phyloP scores from a whole-genome alignment of 2,797 vertebrate genomes.

The Phoeniculus purpureus region DNA sequence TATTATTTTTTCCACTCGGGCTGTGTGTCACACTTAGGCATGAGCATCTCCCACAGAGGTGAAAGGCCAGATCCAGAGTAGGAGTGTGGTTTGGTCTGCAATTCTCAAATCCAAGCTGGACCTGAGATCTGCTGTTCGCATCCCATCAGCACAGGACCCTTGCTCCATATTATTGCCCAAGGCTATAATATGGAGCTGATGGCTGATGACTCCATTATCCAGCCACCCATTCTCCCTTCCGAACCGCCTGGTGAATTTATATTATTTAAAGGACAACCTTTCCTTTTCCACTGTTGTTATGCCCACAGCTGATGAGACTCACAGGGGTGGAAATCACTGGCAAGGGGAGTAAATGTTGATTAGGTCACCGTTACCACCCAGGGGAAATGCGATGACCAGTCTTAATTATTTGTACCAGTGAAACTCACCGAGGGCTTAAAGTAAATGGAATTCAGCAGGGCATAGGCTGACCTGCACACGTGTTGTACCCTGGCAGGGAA shows the following conservation, averaged over 20 bases:
- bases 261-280: not conserved
- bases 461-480: not conserved
- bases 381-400: not conserved
- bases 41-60: not conserved
- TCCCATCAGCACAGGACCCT: not conserved
- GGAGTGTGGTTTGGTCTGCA: not conserved
- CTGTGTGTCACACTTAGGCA: not conserved
- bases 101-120: conserved; percentile 2
- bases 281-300: not conserved
- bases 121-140: not conserved
- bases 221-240: not conserved
- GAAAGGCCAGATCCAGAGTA: not conserved
- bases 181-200: too few relatives aligned
- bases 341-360: not conserved
- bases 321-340: not conserved
- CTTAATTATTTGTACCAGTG: not conserved
- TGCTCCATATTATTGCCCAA: not conserved
- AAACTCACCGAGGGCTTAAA: not conserved
- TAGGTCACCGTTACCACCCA: not conserved
- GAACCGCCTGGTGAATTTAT: not conserved
- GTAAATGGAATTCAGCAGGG: not conserved
- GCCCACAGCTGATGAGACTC: not conserved
- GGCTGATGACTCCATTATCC: not conserved
- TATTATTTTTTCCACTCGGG: not conserved
- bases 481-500: not conserved